These are phyloP conservation scores for Lathronympha strigana DNA, from an alignment of 2,888 invertebrate genomes.

Conservation along the genomic window DNA sequence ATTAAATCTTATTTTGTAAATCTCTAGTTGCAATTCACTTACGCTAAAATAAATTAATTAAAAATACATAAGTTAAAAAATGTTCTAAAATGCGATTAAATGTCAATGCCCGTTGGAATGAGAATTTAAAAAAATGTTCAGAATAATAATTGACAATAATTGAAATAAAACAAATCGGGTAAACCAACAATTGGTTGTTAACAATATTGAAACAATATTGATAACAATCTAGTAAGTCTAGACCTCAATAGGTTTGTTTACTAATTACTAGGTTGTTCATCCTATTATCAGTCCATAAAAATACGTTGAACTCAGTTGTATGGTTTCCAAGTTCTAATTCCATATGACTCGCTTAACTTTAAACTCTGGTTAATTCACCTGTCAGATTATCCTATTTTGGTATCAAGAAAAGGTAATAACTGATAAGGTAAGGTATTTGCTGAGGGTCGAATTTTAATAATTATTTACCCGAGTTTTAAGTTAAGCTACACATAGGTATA, in stretches of 20 bases:
- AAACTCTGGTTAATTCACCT: too few relatives aligned
- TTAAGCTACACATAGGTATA: too few relatives aligned
- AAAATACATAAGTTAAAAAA: conserved; percentile 15
- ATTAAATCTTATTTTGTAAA: neutral
- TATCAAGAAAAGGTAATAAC: too few relatives aligned
- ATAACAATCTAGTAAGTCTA: too few relatives aligned
- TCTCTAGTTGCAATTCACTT: conserved; percentile 12
- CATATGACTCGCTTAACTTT: too few relatives aligned
- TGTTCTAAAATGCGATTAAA: conserved; percentile 30
- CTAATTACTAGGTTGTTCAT: neutral
- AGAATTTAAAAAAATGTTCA: conserved; percentile 4
- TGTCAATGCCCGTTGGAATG: conserved; percentile 29
- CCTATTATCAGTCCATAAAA: neutral
- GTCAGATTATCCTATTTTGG: too few relatives aligned
- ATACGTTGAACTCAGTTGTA: neutral
- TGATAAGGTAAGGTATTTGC: too few relatives aligned
- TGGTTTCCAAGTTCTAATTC: neutral
- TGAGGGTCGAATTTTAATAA: too few relatives aligned
- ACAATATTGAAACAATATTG: too few relatives aligned
- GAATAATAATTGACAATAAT: neutral
- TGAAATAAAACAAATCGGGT: neutral
- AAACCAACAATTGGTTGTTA: too few relatives aligned
- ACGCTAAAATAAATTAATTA: conserved; percentile 27
- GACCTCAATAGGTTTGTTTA: too few relatives aligned
- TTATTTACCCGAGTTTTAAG: too few relatives aligned